Percentiles rank a stretch among this genome's conserved stretches.
phyloP scores from a whole-genome alignment of 37 sponge, comb jelly and placozoan genomes.

The Corticium candelabrum region DNA sequence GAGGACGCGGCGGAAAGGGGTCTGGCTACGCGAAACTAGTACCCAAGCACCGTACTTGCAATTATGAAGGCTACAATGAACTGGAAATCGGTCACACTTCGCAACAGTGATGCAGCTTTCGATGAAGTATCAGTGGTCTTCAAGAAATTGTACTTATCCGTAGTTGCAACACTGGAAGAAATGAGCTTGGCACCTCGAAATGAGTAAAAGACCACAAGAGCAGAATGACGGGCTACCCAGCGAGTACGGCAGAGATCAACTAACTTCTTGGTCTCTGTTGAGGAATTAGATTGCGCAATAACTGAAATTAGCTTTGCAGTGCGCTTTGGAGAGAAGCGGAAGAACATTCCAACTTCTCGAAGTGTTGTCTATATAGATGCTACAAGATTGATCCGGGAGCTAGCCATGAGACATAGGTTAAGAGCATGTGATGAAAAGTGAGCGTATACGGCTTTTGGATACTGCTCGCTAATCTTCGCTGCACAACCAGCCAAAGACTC shows the following conservation, averaged over 20 bases:
- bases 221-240: background rate
- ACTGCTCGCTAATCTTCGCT: background rate
- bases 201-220: background rate
- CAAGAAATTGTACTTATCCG: background rate
- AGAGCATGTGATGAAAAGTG: background rate
- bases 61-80: background rate
- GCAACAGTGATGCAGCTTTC: background rate
- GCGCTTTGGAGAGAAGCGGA: background rate
- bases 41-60: background rate
- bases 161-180: background rate
- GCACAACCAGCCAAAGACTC: background rate
- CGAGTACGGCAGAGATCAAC: background rate
- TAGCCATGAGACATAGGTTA: background rate
- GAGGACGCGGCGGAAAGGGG: no score
- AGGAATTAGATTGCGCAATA: background rate
- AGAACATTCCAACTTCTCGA: background rate
- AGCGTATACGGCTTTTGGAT: background rate
- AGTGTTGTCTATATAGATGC: background rate
- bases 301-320: background rate
- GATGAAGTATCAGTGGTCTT: background rate
- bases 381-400: background rate
- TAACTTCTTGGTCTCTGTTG: background rate
- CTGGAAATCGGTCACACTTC: background rate
- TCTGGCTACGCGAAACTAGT: no score
- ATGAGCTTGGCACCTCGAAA: background rate